Evolutionary conservation across 2,888 invertebrate genomes (phyloP), one percentile per base, ranked within the genome.

Genomic region (Drosophila colorata): DNA sequence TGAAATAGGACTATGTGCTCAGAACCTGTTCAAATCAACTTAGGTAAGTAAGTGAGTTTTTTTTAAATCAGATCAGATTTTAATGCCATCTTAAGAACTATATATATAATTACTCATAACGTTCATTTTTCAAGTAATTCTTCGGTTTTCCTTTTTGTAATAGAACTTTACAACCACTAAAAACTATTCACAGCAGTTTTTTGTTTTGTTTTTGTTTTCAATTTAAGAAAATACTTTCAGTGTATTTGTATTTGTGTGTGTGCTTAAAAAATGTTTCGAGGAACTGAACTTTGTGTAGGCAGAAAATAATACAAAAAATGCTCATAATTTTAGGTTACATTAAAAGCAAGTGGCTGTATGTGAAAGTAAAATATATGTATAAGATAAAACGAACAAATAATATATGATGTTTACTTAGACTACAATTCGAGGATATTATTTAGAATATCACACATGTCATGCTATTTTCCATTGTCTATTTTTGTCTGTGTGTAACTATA

Each of bases 121-220:
- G 44, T 49, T 51, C 47, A 43, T 25, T 59, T 44, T 40, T 40
- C 31, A 43, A 58, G 63, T 46, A 49, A 63, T 59, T 67, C 35
- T 47, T 68, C 49, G 25, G 31, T 25, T 14, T 28, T n/a, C 16
- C 51, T 41, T 49, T 57, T 60, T 68, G 74, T 74, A 74, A 61
- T 80, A 78, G 77, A 84, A 88, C 78, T 84, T 85, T 89, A 90
- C 88, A 90, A 90, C 89, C 88, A 89, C 89, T 90, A 89, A 91
- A 90, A 90, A 90, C 90, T 90, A 91, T 90, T 90, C 90, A 91
- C 90, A 91, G 90, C 90, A 90, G 91, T 89, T 78, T 63, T 65
- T 43, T 64, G 51, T 65, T 68, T 56, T 41, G 60, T 66, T 65
- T 67, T 71, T 56, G 52, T 58, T 55, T 51, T 74, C 33, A 56